Evolutionary conservation across 1,140 invertebrate species (phyloP).

Genomic region (Ylistrum balloti): DNA sequence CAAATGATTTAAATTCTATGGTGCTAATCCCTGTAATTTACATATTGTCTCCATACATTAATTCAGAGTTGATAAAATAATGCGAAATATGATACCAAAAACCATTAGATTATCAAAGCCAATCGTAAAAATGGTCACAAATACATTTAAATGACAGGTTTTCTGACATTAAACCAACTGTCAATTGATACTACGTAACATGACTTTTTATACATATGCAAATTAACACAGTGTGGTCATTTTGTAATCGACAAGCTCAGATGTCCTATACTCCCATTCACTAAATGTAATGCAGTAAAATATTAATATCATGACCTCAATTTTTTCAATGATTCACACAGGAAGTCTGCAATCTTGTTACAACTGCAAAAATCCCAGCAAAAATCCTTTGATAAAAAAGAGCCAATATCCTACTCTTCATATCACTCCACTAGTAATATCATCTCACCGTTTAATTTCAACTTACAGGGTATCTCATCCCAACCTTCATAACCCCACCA

Average conservation of each 20-base stretch:
- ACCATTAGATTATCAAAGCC: not conserved
- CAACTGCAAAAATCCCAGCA: too few relatives aligned
- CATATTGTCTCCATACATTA: slow-evolving; percentile 6
- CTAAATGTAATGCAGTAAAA: too few relatives aligned
- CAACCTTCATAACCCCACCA: too few relatives aligned
- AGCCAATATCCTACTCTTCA: too few relatives aligned
- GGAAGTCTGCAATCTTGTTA: too few relatives aligned
- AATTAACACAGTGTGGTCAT: not conserved
- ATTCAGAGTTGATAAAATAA: not conserved
- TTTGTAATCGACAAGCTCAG: not conserved
- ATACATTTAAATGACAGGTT: not conserved
- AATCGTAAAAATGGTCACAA: not conserved
- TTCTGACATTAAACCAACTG: not conserved
- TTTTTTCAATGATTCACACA: too few relatives aligned
- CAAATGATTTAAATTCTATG: not conserved
- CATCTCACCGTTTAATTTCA: too few relatives aligned
- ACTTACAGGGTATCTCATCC: too few relatives aligned
- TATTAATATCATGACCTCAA: too few relatives aligned
- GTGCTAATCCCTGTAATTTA: not conserved
- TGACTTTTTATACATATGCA: not conserved
- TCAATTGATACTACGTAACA: not conserved
- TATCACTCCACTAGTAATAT: too few relatives aligned
- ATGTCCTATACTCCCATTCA: too few relatives aligned
- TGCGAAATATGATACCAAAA: not conserved
- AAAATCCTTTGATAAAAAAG: too few relatives aligned